Evolutionary conservation across 2,113 vertebrate genomes (phyloP).

Genomic region (Burhinus oedicnemus): DNA sequence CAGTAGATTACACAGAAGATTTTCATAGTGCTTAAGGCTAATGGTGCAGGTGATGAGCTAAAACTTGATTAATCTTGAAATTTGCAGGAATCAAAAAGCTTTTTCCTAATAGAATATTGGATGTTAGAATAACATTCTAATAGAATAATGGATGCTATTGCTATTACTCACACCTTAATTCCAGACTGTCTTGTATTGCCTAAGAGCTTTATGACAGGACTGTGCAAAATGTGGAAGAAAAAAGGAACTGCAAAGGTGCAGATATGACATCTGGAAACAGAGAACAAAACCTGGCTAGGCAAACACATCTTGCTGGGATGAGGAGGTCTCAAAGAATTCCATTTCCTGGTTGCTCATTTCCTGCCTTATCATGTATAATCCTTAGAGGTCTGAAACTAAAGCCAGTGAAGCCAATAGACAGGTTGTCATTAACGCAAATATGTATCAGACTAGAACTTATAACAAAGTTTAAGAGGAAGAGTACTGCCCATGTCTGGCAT

Average conservation of each 20-base stretch:
- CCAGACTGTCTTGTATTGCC: background rate
- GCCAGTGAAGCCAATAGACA: background rate
- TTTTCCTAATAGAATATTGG: constrained; percentile 2
- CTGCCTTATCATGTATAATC: background rate
- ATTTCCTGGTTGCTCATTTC: background rate
- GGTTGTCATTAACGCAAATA: background rate
- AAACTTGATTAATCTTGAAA: constrained; percentile 56
- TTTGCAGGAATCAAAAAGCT: constrained; percentile 12
- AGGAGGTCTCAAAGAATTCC: background rate
- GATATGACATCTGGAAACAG: background rate
- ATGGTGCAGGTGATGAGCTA: constrained; percentile 47
- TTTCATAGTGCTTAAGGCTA: constrained; percentile 42
- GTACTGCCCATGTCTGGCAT: background rate
- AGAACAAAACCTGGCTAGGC: background rate
- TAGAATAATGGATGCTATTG: constrained; percentile 14
- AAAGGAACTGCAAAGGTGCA: background rate
- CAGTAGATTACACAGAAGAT: constrained; percentile 24
- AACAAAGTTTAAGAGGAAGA: background rate
- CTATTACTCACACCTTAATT: constrained; percentile 20
- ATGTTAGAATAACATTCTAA: constrained; percentile 46
- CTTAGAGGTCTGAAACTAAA: background rate
- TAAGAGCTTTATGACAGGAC: background rate
- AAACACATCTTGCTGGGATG: background rate
- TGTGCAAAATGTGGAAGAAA: background rate
- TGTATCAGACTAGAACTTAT: background rate